A percentile compares a stretch with the other conserved stretches of the same genome.
phyloP scores from a whole-genome alignment of 2,888 invertebrate genomes.

The Andrena marginata region DNA sequence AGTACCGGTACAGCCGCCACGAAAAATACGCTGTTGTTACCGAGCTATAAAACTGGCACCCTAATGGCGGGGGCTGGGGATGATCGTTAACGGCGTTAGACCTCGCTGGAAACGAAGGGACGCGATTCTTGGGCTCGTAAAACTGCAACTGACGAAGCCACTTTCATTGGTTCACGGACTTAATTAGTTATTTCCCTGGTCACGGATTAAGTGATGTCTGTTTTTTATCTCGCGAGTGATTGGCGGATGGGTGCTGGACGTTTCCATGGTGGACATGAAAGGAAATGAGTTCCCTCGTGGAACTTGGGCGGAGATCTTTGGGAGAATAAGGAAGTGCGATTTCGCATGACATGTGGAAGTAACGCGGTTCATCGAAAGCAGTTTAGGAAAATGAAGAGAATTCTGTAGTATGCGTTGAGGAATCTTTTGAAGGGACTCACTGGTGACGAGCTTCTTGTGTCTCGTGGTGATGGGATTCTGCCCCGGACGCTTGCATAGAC shows the following conservation, averaged over 20 bases:
- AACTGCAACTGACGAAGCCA: slow-evolving; percentile 1
- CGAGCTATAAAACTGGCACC: slow-evolving; percentile 17
- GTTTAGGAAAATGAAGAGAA: not conserved
- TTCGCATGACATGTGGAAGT: not conserved
- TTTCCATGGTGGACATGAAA: not conserved
- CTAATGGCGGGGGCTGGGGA: not conserved
- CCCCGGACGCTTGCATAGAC: not conserved
- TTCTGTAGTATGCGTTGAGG: not conserved
- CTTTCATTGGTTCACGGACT: not conserved
- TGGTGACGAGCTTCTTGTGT: not conserved
- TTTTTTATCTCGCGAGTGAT: not conserved
- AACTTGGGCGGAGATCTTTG: not conserved
- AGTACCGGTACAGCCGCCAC: not conserved
- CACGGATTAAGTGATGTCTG: not conserved
- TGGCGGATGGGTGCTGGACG: not conserved
- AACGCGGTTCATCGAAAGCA: not conserved
- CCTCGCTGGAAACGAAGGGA: not conserved
- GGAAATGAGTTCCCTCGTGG: not conserved
- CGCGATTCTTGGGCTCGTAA: not conserved
- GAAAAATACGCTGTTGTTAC: slow-evolving; percentile 22
- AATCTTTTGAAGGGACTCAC: not conserved
- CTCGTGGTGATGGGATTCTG: not conserved
- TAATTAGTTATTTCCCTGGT: slow-evolving; percentile 13
- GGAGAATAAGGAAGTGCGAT: not conserved
- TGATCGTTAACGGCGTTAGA: slow-evolving; percentile 30